Percentiles rank a stretch among this genome's conserved stretches.
Conservation (phyloP, 2,797 vertebrate genomes). For the Brachymystax lenok region DNA sequence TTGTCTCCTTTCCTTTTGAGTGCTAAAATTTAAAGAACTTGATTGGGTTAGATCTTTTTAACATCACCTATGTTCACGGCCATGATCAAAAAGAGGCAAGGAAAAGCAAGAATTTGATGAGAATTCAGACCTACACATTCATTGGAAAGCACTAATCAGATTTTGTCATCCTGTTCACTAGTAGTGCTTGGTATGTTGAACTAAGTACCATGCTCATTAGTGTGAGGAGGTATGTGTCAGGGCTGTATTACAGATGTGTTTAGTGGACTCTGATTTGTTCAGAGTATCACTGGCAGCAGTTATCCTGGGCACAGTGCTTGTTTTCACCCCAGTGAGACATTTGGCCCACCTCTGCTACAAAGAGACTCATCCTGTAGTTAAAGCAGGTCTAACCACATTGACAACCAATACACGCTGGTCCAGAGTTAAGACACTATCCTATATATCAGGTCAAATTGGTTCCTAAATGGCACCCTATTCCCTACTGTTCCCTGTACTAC, state of each 20-base stretch:
- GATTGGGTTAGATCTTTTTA: neutral
- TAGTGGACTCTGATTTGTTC: slow-evolving; percentile 2
- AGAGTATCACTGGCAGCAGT: slow-evolving; percentile 23
- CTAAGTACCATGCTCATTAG: neutral
- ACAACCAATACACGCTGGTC: neutral
- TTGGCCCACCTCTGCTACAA: neutral
- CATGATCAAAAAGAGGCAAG: neutral
- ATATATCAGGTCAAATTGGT: neutral
- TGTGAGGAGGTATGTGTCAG: slow-evolving; percentile 16
- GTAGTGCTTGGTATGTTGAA: neutral
- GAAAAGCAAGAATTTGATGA: neutral
- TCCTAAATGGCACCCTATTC: neutral
- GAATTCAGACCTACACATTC: neutral
- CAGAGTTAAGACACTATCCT: neutral
- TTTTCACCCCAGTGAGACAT: slow-evolving; percentile 34
- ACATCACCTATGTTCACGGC: neutral
- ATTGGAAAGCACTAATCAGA: neutral
- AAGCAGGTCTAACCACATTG: neutral
- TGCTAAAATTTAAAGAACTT: neutral
- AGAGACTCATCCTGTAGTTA: slow-evolving; percentile 29
- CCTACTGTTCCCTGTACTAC: neutral
- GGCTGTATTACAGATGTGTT: neutral
- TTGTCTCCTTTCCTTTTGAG: neutral
- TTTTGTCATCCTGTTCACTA: neutral
- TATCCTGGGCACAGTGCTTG: slow-evolving; percentile 12